These are phyloP conservation scores for Atrina japonica DNA, from an alignment of 2,888 invertebrate species.

Conservation along the genomic window DNA sequence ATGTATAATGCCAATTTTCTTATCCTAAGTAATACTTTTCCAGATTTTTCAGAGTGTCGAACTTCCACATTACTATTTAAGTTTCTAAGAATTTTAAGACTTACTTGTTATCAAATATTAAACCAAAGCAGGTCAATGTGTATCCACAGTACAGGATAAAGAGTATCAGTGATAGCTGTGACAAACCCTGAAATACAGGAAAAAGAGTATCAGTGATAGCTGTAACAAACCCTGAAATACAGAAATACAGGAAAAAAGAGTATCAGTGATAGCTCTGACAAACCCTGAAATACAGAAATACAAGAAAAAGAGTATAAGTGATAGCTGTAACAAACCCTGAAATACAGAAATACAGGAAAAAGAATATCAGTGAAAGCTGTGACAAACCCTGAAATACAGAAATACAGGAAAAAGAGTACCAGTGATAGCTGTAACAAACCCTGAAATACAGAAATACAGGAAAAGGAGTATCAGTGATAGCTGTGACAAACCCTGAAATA, in stretches of 20 bases:
- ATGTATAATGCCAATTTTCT: too few relatives aligned
- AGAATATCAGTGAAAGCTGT: too few relatives aligned
- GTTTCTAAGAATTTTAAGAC: neutral
- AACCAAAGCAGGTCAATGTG: conserved; percentile 48
- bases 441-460: conserved; percentile 48
- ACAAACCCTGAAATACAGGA: conserved; percentile 44
- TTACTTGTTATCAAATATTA: conserved; percentile 50
- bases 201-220: conserved; percentile 31
- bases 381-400: too few relatives aligned
- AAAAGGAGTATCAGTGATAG: conserved; percentile 47
- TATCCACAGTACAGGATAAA: conserved; percentile 48
- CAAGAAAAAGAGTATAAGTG: conserved; percentile 47
- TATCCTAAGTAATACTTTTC: too few relatives aligned
- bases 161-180: conserved; percentile 49
- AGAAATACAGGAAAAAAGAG: too few relatives aligned
- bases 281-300: too few relatives aligned
- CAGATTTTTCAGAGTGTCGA: too few relatives aligned
- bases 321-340: conserved; percentile 50
- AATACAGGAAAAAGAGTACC: conserved; percentile 11
- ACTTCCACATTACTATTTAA: too few relatives aligned
- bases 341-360: too few relatives aligned
- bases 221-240: conserved; percentile 52
- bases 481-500: conserved; percentile 51
- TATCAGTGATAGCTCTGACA: too few relatives aligned
- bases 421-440: conserved; percentile 49